Conservation (phyloP, 2,113 vertebrate genomes). For the Eudyptes chrysolophus region DNA sequence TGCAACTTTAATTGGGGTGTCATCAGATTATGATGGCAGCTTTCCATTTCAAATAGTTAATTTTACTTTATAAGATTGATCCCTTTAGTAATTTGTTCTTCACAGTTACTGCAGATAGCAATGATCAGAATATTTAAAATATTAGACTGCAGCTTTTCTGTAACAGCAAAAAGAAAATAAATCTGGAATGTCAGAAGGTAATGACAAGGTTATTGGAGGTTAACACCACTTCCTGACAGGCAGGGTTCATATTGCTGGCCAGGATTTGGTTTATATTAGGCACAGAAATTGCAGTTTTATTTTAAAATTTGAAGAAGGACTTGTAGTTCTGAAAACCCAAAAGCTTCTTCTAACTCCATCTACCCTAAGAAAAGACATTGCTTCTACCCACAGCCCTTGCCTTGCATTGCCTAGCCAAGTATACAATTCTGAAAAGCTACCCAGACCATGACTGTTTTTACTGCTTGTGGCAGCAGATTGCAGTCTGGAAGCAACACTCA, state of each 20-base stretch:
- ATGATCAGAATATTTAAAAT: not conserved
- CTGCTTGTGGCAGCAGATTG: not conserved
- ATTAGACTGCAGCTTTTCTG: not conserved
- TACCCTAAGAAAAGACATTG: not conserved
- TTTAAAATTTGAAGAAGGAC: not conserved
- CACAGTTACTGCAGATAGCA: not conserved
- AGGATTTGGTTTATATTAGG: not conserved
- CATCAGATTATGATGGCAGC: not conserved
- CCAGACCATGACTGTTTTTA: not conserved
- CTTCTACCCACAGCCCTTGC: not conserved
- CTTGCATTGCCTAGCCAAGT: not conserved
- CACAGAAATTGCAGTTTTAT: not conserved
- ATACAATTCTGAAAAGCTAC: not conserved
- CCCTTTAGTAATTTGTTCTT: not conserved
- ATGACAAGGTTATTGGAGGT: not conserved
- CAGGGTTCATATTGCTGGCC: not conserved
- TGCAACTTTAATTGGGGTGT: not conserved
- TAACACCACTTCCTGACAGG: not conserved
- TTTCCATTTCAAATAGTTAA: slow-evolving; percentile 1
- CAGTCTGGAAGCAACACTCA: not conserved
- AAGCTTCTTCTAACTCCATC: not conserved
- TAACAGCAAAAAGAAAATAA: not conserved
- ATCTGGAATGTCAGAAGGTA: not conserved
- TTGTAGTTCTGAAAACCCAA: not conserved
- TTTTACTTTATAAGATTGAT: not conserved